Conservation (phyloP, 2,888 invertebrate species). For the Poecilobothrus nobilitatus region DNA sequence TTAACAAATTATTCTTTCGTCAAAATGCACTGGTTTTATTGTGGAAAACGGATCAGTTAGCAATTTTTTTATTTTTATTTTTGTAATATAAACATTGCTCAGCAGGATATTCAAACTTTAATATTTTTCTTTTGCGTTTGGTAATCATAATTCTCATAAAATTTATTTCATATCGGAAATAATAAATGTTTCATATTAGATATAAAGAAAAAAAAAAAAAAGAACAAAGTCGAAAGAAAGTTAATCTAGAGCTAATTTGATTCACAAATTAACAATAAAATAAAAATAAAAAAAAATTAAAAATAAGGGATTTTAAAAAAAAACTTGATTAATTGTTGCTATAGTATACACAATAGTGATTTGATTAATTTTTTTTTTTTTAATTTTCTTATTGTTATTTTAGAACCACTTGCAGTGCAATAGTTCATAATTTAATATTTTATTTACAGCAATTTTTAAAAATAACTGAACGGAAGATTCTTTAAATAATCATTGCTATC, state of each 20-base stretch:
- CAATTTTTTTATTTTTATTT: neutral
- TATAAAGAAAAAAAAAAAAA: no score
- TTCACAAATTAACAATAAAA: neutral
- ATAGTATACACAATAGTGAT: neutral
- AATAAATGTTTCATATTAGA: neutral
- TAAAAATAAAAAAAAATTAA: neutral
- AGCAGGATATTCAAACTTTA: conserved; percentile 21
- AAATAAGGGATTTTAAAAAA: neutral
- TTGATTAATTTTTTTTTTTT: neutral
- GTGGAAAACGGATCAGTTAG: neutral
- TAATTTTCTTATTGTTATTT: neutral
- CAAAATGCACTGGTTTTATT: no score
- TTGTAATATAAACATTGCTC: conserved; percentile 22
- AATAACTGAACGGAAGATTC: no score
- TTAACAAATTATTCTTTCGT: no score
- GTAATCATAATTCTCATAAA: neutral
- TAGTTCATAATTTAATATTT: no score
- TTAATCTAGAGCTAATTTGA: neutral
- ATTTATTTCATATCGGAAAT: conserved; percentile 9
- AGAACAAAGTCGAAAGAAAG: no score
- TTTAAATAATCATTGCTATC: no score
- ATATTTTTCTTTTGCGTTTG: neutral
- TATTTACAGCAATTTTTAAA: no score
- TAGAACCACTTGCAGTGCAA: neutral
- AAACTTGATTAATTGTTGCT: neutral